Conservation (phyloP, 2,888 invertebrate genomes). For the Acrobasis consociella region DNA sequence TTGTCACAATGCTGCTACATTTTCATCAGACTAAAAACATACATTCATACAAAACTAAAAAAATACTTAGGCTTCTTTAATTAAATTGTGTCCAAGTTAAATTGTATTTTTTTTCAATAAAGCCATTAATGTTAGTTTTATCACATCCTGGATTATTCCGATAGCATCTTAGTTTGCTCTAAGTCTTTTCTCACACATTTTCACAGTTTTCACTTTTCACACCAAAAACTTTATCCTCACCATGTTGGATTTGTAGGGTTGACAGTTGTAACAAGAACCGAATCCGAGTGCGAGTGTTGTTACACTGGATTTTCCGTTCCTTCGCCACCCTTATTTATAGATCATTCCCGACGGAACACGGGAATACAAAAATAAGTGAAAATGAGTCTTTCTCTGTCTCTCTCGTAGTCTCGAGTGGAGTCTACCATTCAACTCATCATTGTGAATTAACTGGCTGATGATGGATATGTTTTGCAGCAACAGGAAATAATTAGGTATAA, state of each 20-base stretch:
- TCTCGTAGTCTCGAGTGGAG: slow-evolving; percentile 39
- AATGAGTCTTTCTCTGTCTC: slow-evolving; percentile 65
- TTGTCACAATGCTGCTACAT: no score
- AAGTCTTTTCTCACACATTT: neutral
- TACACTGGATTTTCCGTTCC: slow-evolving; percentile 75
- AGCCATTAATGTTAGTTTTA: no score
- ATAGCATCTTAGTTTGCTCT: no score
- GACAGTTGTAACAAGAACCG: slow-evolving; percentile 78
- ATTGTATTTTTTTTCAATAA: no score
- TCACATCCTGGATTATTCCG: no score
- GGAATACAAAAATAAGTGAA: slow-evolving; percentile 80
- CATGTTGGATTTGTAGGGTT: slow-evolving; percentile 66
- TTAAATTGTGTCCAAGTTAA: no score
- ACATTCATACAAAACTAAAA: no score
- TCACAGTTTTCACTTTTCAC: slow-evolving; percentile 27
- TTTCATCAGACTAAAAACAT: no score
- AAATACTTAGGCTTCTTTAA: no score
- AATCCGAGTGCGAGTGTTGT: slow-evolving; percentile 81
- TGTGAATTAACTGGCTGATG: slow-evolving; percentile 34
- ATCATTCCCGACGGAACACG: slow-evolving; percentile 59
- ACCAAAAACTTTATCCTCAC: slow-evolving; percentile 57
- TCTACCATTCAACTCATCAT: slow-evolving; percentile 39
- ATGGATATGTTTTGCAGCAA: slow-evolving; percentile 30
- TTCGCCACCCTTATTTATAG: slow-evolving; percentile 78
- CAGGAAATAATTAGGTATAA: slow-evolving; percentile 25